Base-by-base conservation (phyloP, 2,113 vertebrate species). In the Myocastor coypus region DNA sequence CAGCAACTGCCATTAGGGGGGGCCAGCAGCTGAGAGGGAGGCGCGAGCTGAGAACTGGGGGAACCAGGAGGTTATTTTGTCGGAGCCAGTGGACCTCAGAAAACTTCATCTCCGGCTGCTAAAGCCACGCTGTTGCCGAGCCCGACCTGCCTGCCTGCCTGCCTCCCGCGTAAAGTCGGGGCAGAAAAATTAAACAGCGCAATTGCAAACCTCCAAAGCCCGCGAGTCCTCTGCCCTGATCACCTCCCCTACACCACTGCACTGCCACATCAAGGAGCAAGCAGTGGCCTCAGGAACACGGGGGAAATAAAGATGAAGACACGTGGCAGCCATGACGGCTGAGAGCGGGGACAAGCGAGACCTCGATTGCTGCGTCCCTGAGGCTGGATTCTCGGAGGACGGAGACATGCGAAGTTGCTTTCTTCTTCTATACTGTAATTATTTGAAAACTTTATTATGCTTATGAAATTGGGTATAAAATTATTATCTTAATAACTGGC, bases 271-370 rank as follows among this genome's bases (percentile, higher is more conserved):
- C n/a, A 0, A 92, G 93, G 93, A 94, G 93, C 95, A 95, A 83
- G 89, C 95, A 94, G 83, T 90, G 85, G 87, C 94, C 92, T 92
- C 73, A 78, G 95, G 97, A 92, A 96, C 96, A 96, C 87, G n/a
- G 40, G 94, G 92, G 90, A 96, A 95, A 97, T 89, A 96, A 96
- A 92, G 93, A 94, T 78, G 89, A 96, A 96, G 81, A 97, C 96
- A 96, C 90, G 78, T 95, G 94, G 71, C 90, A 95, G 96, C 97
- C 97, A 93, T 96, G 85, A 97, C 71, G 84, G 92, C 66, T 95
- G 94, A 82, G 73, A 96, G 90, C 12, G 1, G 94, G 87, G 95
- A 96, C 96, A 96, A 97, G 88, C 78, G 84, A 96, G 37, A 94
- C 91, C 93, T 91, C 69, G 50, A 66, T 83, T 91, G 69, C 85